A percentile compares a stretch with the other conserved stretches of the same genome.
Conservation (phyloP, 2,888 invertebrate species). For the Cactoblastis cactorum region DNA sequence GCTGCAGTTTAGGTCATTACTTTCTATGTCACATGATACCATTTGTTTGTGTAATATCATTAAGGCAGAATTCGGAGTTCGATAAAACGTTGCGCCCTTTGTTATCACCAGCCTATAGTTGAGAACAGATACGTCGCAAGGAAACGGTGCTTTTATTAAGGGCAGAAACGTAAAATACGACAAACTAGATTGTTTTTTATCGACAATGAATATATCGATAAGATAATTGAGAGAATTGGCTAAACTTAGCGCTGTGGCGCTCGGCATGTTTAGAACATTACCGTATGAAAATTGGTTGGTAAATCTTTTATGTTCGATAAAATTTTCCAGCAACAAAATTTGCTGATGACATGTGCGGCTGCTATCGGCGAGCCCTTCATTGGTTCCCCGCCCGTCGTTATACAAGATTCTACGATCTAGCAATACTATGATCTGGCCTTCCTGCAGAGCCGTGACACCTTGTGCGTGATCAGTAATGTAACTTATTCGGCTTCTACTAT, state of each 20-base stretch:
- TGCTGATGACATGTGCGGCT: slow-evolving; percentile 78
- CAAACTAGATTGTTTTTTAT: slow-evolving; percentile 37
- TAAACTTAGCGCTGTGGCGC: slow-evolving; percentile 47
- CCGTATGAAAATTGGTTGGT: slow-evolving; percentile 17
- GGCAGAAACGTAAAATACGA: slow-evolving; percentile 54
- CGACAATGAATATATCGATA: slow-evolving; percentile 52
- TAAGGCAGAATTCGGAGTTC: slow-evolving; percentile 40
- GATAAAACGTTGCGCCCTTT: slow-evolving; percentile 26
- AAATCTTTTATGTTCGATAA: slow-evolving; percentile 24
- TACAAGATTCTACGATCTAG: slow-evolving; percentile 93
- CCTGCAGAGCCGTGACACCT: slow-evolving; percentile 92
- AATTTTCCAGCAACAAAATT: slow-evolving; percentile 56
- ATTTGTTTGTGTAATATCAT: slow-evolving; percentile 54
- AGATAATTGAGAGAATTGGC: slow-evolving; percentile 44
- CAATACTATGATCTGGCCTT: slow-evolving; percentile 95
- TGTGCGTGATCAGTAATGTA: slow-evolving; percentile 93
- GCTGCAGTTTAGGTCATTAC: slow-evolving; percentile 37
- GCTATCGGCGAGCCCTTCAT: slow-evolving; percentile 95
- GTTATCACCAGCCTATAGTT: slow-evolving; percentile 49
- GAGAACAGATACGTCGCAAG: slow-evolving; percentile 57
- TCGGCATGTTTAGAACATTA: slow-evolving; percentile 43
- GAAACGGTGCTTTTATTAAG: slow-evolving; percentile 53
- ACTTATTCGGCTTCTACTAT: slow-evolving; percentile 83
- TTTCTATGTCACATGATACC: slow-evolving; percentile 46
- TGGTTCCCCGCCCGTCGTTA: slow-evolving; percentile 95